These are phyloP conservation scores for Varecia variegata DNA, from an alignment of 2,797 vertebrate genomes.

Conservation along the genomic window DNA sequence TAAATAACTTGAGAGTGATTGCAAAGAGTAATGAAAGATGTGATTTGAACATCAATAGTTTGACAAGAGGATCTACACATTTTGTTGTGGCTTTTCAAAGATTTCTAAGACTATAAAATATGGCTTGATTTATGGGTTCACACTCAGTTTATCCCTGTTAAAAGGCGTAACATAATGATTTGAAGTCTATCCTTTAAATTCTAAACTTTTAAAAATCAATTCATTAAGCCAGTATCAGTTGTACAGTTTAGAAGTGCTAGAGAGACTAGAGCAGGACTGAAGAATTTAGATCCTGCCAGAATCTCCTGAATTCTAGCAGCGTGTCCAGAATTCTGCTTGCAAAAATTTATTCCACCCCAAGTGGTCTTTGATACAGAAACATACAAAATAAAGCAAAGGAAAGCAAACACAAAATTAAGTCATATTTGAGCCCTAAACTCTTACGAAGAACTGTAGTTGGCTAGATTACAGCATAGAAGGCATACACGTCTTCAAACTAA, in stretches of 20 bases:
- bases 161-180: not conserved
- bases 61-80: not conserved
- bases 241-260: not conserved
- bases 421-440: not conserved
- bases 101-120: not conserved
- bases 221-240: not conserved
- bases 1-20: not conserved
- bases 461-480: not conserved
- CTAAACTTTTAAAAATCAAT: not conserved
- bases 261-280: not conserved
- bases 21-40: not conserved
- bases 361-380: not conserved
- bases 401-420: not conserved
- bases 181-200: not conserved
- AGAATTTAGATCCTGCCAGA: not conserved
- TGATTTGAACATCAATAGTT: not conserved
- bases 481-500: not conserved
- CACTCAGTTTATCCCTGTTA: not conserved
- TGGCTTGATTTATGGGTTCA: not conserved
- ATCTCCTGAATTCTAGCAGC: not conserved
- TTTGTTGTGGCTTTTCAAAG: not conserved
- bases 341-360: not conserved
- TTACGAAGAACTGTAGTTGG: not conserved
- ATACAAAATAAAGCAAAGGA: not conserved
- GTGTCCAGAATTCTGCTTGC: not conserved